Evolutionary conservation across 2,797 vertebrate genomes (phyloP), one percentile per base, ranked within the genome.

Genomic region (Triplophysa bombifrons): DNA sequence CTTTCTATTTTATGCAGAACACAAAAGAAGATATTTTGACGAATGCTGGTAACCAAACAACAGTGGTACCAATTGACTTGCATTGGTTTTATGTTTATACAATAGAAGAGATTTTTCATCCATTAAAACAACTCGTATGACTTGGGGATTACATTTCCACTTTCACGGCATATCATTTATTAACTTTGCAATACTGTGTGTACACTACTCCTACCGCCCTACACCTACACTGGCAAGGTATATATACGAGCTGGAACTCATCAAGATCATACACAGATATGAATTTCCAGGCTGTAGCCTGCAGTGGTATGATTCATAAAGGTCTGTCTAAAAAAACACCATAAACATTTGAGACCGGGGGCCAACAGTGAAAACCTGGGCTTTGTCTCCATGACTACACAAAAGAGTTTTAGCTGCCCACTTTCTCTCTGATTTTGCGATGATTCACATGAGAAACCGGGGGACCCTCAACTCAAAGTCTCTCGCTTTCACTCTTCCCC

Each of bases 341-440:
- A 9, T 9, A 13, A 51, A 67, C 19, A 34, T 34, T 58, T 38
- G 20, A 56, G 48, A 71, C 56, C 3, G 9, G 27, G 16, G 76
- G 56, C 46, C 58, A 71, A 17, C 20, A 16, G 60, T 63, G 68
- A 48, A 73, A 73, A 65, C 55, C 10, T 30, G 27, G 22, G 25
- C 48, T 71, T 4, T 22, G 65, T 80, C 70, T 77, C 79, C 68
- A 44, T 70, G 63, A 22, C 58, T 38, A 63, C 65, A 83, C 74
- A 73, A 74, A 69, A 72, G 69, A 64, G 78, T 82, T 74, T 77
- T 51, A 80, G 55, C 74, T 72, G 25, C 85, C 82, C 76, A 84
- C 82, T 19, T 75, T 53, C 64, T 55, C 76, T 74, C 63, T 72
- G 72, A 70, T 22, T 72, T 56, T 34, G 68, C 55, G 34, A 60